Evolutionary conservation across 2,797 vertebrate genomes (phyloP).

Genomic region (Danio tinwini): DNA sequence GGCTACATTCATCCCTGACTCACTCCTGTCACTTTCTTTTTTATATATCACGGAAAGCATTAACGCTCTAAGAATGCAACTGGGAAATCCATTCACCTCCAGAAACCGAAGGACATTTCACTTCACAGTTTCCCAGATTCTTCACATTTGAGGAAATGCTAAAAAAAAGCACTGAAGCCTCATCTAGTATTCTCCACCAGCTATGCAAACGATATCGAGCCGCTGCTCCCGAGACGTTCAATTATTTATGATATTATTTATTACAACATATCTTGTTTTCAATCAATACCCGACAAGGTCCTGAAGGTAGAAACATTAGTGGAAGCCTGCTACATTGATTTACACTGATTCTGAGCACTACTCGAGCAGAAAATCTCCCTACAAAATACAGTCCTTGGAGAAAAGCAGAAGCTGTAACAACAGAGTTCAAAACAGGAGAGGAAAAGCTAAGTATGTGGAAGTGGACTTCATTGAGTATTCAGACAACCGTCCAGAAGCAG

Average conservation of each 20-base stretch:
- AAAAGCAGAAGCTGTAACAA: constrained; percentile 3
- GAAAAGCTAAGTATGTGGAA: neutral
- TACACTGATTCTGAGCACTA: constrained; percentile 76
- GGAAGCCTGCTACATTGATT: constrained; percentile 78
- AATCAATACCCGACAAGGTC: constrained; percentile 78
- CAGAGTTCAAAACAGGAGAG: constrained; percentile 54
- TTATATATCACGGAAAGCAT: constrained; percentile 15
- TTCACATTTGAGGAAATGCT: neutral
- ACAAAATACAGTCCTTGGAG: constrained; percentile 42
- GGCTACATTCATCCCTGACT: constrained; percentile 21
- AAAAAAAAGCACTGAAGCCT: constrained; percentile 33
- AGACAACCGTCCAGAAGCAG: constrained; percentile 64
- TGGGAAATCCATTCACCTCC: constrained; percentile 58
- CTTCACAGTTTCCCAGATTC: constrained; percentile 16
- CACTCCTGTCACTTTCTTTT: constrained; percentile 41
- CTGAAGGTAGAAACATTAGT: constrained; percentile 66
- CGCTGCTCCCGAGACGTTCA: constrained; percentile 76
- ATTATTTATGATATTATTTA: constrained; percentile 74
- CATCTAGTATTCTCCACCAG: constrained; percentile 51
- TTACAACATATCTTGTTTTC: constrained; percentile 43
- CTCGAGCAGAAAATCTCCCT: constrained; percentile 70
- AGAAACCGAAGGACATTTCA: constrained; percentile 35
- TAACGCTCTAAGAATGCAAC: constrained; percentile 42
- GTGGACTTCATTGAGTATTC: constrained; percentile 58
- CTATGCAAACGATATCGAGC: constrained; percentile 57